Conservation (phyloP, 2,113 vertebrate species). For the Ceyx melanurus region DNA sequence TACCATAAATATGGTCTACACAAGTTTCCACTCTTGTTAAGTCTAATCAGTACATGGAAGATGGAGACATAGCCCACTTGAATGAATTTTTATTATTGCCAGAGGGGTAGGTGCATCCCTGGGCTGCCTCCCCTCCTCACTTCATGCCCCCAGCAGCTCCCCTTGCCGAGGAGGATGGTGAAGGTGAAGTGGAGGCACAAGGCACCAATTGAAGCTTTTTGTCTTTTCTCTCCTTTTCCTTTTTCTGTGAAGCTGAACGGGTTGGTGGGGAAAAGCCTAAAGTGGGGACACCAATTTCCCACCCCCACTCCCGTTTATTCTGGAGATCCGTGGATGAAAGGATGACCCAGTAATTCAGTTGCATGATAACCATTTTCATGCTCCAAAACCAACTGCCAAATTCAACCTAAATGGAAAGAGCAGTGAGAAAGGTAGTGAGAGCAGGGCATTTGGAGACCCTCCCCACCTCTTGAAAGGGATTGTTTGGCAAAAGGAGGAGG, state of each 20-base stretch:
- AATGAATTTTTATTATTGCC: conserved; percentile 65
- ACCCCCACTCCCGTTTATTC: background rate
- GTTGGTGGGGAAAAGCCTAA: background rate
- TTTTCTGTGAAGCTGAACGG: background rate
- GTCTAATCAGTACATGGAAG: conserved; percentile 59
- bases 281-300: background rate
- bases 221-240: background rate
- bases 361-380: conserved; percentile 49
- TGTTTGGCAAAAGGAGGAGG: conserved; percentile 35
- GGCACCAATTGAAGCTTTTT: conserved; percentile 21
- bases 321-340: conserved; percentile 8
- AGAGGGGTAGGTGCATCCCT: conserved; percentile 43
- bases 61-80: conserved; percentile 27
- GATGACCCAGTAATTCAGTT: conserved; percentile 37
- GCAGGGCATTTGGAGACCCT: background rate
- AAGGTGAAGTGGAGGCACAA: background rate
- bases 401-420: conserved; percentile 34
- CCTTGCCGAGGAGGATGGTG: background rate
- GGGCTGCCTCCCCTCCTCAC: background rate
- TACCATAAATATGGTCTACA: conserved; percentile 76
- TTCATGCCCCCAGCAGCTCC: background rate
- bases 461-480: background rate
- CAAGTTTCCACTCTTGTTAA: conserved; percentile 75
- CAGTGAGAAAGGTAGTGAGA: conserved; percentile 32
- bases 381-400: conserved; percentile 53